Evolutionary conservation across 2,888 invertebrate species (phyloP).

Genomic region (Mesochorus sp.): DNA sequence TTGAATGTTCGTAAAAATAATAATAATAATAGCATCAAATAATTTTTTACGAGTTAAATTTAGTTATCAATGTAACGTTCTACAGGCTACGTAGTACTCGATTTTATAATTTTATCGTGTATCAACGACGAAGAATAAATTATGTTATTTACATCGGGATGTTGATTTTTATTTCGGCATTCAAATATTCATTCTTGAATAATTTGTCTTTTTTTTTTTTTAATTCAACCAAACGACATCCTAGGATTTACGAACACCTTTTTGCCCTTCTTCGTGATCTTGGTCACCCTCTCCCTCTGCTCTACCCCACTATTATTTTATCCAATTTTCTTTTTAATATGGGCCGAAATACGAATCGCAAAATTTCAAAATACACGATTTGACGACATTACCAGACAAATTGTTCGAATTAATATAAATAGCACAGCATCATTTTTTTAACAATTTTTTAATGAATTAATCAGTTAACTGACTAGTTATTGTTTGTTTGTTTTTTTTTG

Average conservation of each 20-base stretch:
- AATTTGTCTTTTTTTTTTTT: slow-evolving; percentile 38
- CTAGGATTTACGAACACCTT: slow-evolving; percentile 70
- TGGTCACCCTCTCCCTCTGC: slow-evolving; percentile 37
- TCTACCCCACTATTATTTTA: neutral
- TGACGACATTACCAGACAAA: slow-evolving; percentile 29
- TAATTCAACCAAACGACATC: slow-evolving; percentile 39
- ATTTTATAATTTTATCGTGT: slow-evolving; percentile 34
- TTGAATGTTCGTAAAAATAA: slow-evolving; percentile 23
- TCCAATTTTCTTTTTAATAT: neutral
- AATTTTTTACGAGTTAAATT: slow-evolving; percentile 57
- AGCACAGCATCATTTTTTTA: slow-evolving; percentile 6
- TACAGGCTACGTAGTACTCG: slow-evolving; percentile 49
- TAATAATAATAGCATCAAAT: slow-evolving; percentile 45
- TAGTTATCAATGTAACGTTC: slow-evolving; percentile 19
- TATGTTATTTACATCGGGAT: slow-evolving; percentile 60
- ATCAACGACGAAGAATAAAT: slow-evolving; percentile 54
- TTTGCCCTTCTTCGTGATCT: slow-evolving; percentile 53
- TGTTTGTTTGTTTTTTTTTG: slow-evolving; percentile 5
- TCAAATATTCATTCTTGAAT: slow-evolving; percentile 37
- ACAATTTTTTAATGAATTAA: neutral
- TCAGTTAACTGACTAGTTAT: neutral
- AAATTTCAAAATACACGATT: slow-evolving; percentile 17
- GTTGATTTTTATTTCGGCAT: slow-evolving; percentile 33
- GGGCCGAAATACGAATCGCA: slow-evolving; percentile 13
- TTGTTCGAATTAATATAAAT: slow-evolving; percentile 12